Evolutionary conservation across 2,113 vertebrate species (phyloP), one percentile per base, ranked within the genome.

Genomic region (Syngnathoides biaculeatus): DNA sequence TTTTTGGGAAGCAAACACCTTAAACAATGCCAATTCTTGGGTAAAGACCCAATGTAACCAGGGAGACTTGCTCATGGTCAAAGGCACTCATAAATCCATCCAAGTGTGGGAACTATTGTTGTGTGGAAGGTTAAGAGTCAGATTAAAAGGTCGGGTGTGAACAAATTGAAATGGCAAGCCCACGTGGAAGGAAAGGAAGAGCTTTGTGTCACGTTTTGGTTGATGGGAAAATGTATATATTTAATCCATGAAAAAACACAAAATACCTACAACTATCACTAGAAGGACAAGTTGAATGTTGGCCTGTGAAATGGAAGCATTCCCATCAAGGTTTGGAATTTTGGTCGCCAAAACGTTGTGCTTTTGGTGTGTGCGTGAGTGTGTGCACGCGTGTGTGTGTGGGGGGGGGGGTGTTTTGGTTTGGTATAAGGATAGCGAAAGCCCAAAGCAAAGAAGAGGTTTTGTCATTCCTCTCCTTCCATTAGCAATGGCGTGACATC

Each of bases 401-500:
- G 24, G 27, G 26, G 8, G 55, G 14, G 14, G 15, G 5, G 24
- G 55, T 81, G 39, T 58, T 73, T 73, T 71, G 72, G 0, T 50
- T 30, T 65, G 8, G 26, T 67, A 69, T 80, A 70, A 80, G 68
- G 48, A 75, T 70, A 70, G 65, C 79, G 60, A 81, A 78, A 80
- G 75, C 71, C 72, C 67, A 48, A 8, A 61, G 69, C 71, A 66
- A 64, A 76, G 61, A 77, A 64, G 78, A 67, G 78, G 78, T 79
- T 80, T 72, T 84, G 75, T 83, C 80, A 82, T 83, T 86, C 64
- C 60, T 77, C 59, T 58, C 78, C 79, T 69, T 22, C 72, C 76
- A 77, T 79, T 72, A 79, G 71, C 69, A 78, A 72, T 24, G 85
- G 73, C 80, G 66, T 91, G 89, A 91, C 89, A 89, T 89, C 87